A percentile compares a stretch with the other conserved stretches of the same genome.
These are phyloP conservation scores for Hyposmocoma kahamanoa DNA, from an alignment of 1,140 invertebrate species.

Conservation along the genomic window DNA sequence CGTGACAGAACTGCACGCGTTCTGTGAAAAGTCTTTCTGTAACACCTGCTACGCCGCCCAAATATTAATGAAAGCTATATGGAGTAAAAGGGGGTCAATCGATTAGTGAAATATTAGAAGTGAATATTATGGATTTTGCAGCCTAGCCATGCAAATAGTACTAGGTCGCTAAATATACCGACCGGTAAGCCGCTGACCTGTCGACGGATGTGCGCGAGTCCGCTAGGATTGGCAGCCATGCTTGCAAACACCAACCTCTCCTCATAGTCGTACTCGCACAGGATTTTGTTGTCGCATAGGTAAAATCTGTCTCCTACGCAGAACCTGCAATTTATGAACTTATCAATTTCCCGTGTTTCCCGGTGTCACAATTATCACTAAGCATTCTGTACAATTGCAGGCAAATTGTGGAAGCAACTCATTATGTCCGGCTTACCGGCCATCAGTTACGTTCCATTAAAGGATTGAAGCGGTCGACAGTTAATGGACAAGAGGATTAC, in stretches of 20 bases:
- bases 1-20: no score
- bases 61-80: neutral
- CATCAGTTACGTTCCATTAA: no score
- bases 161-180: no score
- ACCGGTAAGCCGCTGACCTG: constrained; percentile 87
- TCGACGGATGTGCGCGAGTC: constrained; percentile 88
- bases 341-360: no score
- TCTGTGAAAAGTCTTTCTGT: neutral
- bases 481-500: neutral
- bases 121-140: no score
- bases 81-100: neutral
- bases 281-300: constrained; percentile 93
- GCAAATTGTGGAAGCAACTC: no score
- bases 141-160: no score
- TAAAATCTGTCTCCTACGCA: constrained; percentile 96
- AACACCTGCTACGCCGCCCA: neutral
- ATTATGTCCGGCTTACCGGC: no score
- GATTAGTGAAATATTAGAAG: neutral
- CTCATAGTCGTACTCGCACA: constrained; percentile 96
- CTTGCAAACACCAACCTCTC: constrained; percentile 91
- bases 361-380: no score
- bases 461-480: no score
- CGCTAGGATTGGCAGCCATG: constrained; percentile 90
- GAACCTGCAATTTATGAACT: no score
- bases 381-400: no score